phyloP scores from a whole-genome alignment of 2,888 invertebrate species.

The Synergus laeviventris region DNA sequence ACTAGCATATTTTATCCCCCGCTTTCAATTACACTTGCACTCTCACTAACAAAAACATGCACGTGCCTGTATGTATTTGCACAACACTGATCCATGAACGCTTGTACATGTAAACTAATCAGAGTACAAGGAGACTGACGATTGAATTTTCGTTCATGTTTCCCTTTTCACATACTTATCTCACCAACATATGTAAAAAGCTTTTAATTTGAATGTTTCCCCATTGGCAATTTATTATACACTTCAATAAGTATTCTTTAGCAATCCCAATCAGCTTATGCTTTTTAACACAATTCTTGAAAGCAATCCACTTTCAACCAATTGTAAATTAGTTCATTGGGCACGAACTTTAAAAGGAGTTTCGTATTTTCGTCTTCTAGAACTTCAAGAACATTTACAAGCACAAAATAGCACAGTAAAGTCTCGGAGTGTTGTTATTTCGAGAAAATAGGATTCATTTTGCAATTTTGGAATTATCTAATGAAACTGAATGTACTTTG shows the following conservation, averaged over 20 bases:
- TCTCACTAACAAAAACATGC: constrained; percentile 15
- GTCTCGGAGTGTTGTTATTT: not conserved
- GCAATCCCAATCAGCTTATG: not conserved
- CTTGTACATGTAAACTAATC: constrained; percentile 29
- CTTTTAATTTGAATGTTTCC: not conserved
- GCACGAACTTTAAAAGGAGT: too few relatives aligned
- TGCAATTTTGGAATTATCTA: constrained; percentile 1
- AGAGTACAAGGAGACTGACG: constrained; percentile 30
- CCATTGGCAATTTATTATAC: not conserved
- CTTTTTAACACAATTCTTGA: not conserved
- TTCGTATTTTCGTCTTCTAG: too few relatives aligned
- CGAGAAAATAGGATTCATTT: not conserved
- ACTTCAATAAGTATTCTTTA: not conserved
- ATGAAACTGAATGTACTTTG: constrained; percentile 2
- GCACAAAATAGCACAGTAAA: constrained; percentile 11
- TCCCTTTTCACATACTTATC: not conserved
- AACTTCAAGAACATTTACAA: not conserved
- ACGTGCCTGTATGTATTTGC: constrained; percentile 30
- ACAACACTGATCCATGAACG: constrained; percentile 33
- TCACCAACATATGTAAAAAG: not conserved
- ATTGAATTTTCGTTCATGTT: constrained; percentile 20
- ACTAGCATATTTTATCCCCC: constrained; percentile 22
- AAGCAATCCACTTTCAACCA: not conserved
- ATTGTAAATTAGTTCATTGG: not conserved
- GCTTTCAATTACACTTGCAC: constrained; percentile 4